These are phyloP conservation scores for Cercocebus atys DNA, from an alignment of 2,113 vertebrate genomes.

Conservation along the genomic window DNA sequence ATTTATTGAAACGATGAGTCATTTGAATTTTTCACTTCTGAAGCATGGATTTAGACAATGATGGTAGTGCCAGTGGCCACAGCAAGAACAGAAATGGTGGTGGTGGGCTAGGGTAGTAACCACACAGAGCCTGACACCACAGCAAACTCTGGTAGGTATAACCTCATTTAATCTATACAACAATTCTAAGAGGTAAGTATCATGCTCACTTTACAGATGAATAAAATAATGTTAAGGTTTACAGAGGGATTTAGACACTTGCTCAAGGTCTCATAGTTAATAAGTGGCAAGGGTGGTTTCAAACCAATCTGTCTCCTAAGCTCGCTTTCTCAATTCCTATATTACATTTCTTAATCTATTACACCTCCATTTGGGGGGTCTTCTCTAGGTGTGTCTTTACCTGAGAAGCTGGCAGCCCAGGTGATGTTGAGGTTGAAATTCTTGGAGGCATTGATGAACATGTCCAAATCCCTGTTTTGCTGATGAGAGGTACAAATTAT, in stretches of 20 bases:
- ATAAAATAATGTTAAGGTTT: not conserved
- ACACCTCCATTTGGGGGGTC: not conserved
- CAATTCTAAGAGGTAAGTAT: not conserved
- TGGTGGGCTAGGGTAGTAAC: not conserved
- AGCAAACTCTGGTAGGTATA: not conserved
- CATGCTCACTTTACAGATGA: not conserved
- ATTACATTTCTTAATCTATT: not conserved
- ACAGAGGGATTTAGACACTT: not conserved
- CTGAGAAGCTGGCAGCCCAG: conserved; percentile 97
- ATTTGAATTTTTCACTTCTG: not conserved
- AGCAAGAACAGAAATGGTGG: not conserved
- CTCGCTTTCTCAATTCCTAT: not conserved
- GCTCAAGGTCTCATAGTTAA: not conserved
- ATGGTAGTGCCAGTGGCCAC: not conserved
- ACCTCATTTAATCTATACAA: not conserved
- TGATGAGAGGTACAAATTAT: conserved; percentile 70
- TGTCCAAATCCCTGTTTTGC: conserved; percentile 98
- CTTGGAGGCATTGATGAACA: conserved; percentile 99
- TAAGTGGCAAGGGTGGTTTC: not conserved
- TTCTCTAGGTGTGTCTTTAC: conserved; percentile 82
- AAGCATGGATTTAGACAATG: not conserved
- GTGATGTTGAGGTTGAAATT: conserved; percentile 99
- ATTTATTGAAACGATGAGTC: not conserved
- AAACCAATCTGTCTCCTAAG: not conserved
- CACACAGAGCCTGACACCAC: not conserved